Conservation (phyloP, 2,113 vertebrate species). For the Syrrhaptes paradoxus region DNA sequence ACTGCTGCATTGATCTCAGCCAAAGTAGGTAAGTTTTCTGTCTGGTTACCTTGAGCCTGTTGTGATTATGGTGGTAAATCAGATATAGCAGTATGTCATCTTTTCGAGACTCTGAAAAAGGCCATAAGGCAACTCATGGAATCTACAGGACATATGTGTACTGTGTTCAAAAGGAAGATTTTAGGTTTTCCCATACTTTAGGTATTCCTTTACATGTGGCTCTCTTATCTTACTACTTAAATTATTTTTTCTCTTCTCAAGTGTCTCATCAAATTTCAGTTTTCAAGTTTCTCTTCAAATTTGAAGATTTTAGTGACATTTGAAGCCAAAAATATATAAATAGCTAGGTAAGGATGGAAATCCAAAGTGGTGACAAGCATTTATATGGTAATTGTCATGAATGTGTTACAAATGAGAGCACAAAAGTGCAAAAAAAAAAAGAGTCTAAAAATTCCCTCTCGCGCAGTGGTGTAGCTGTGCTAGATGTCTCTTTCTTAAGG, state of each 20-base stretch:
- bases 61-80: background rate
- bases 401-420: background rate
- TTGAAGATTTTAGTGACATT: background rate
- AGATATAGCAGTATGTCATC: background rate
- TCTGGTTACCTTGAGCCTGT: background rate
- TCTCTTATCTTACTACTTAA: background rate
- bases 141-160: background rate
- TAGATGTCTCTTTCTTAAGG: background rate
- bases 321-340: background rate
- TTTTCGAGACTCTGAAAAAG: background rate
- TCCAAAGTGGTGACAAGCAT: background rate
- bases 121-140: rapidly evolving
- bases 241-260: background rate
- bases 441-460: background rate
- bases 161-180: background rate
- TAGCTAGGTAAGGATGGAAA: background rate
- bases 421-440: background rate
- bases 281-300: background rate
- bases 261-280: background rate
- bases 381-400: background rate
- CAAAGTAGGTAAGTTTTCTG: background rate
- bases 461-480: background rate
- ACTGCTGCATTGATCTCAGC: background rate
- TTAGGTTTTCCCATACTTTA: background rate
- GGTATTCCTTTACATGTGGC: background rate